Percentiles rank a stretch among this genome's conserved stretches.
phyloP scores from a whole-genome alignment of 2,797 vertebrate species.

The Ambastaia sidthimunki region DNA sequence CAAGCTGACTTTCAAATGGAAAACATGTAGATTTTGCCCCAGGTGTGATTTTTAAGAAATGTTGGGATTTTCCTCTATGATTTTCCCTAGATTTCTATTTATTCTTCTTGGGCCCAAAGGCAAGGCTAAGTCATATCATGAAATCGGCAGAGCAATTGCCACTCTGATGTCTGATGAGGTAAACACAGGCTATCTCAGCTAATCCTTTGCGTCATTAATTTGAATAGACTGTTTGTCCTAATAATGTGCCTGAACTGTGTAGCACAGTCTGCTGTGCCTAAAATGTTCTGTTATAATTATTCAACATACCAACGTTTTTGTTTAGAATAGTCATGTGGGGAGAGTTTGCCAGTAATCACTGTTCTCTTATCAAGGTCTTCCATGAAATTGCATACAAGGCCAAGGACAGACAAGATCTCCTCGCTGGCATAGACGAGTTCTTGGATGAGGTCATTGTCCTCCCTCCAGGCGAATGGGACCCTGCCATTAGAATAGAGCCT shows the following conservation, averaged over 20 bases:
- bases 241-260: not conserved
- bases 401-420: constrained; percentile 93
- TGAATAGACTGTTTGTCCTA: not conserved
- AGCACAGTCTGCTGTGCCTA: not conserved
- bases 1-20: not conserved
- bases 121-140: constrained; percentile 97
- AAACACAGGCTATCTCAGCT: constrained; percentile 40
- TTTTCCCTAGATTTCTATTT: constrained; percentile 88
- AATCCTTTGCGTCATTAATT: not conserved
- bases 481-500: constrained; percentile 96
- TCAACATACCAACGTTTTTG: not conserved
- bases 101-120: constrained; percentile 97
- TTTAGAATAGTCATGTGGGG: constrained; percentile 5
- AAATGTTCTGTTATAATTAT: constrained; percentile 8
- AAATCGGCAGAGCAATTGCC: constrained; percentile 96
- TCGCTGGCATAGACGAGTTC: constrained; percentile 97
- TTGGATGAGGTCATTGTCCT: constrained; percentile 98
- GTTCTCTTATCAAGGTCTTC: constrained; percentile 83
- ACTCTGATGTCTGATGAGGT: constrained; percentile 99
- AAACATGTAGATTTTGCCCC: not conserved
- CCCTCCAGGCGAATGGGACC: constrained; percentile 98
- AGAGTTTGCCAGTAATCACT: constrained; percentile 32
- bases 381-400: constrained; percentile 99
- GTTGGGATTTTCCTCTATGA: not conserved
- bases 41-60: not conserved